Evolutionary conservation across 2,888 invertebrate species (phyloP), one percentile per base, ranked within the genome.

Genomic region (Micropterix aruncella): DNA sequence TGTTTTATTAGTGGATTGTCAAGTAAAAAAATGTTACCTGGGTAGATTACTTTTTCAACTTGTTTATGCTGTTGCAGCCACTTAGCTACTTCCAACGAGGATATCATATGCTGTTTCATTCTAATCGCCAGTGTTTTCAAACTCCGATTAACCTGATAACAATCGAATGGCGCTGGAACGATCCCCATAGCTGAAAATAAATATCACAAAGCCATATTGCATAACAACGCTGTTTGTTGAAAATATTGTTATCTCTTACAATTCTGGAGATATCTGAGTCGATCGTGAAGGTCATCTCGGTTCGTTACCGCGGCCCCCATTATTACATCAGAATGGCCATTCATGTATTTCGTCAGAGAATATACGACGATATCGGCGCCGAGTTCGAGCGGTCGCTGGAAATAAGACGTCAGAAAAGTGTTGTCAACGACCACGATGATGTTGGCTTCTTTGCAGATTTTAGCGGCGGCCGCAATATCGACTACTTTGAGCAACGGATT

Each of bases 341-440:
- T 99, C 81, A 99, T 89, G 60, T 96, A 99, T 65, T 99, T 99
- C 0, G 95, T 94, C 44, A 95, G 58, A 0, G 97, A 97, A 64
- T 97, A 94, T 54, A 90, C 68, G 2, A 83, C 85, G 44, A 96
- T 68, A 61, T 99, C 95, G 1, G 91, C 95, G 1, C 96, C 97
- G 27, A 94, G 72, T 17, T 82, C 79, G 44, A 99, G 63, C 1
- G 97, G 97, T 47, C 83, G 75, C 83, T 96, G 92, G 51, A 90
- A 83, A 58, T 91, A 93, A 2, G 91, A 77, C 1, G 93, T 86
- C 52, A 92, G 72, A 64, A 97, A 96, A 14, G 96, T 96, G 60
- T 95, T 96, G 63, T 97, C 95, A 1, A 94, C 88, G 0, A 83
- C 84, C 16, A 92, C 66, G 51, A 87, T 68, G 38, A 90, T 63